Evolutionary conservation across 2,797 vertebrate genomes (phyloP), one percentile per base, ranked within the genome.

Genomic region (Acipenser oxyrinchus): DNA sequence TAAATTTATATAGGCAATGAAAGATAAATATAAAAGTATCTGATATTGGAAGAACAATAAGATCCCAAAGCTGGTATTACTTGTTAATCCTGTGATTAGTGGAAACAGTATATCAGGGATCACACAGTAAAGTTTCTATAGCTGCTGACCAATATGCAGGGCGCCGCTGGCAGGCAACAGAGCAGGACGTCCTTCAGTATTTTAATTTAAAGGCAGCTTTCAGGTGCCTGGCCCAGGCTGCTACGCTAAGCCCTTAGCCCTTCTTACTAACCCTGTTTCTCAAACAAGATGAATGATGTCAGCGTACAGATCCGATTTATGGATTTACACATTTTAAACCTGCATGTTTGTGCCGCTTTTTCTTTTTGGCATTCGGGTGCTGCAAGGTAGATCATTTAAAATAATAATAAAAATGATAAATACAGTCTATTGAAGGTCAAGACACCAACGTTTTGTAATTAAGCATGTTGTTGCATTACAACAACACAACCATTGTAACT

Each of bases 221-320:
- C 10, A 58, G 55, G 55, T 58, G 12, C 55, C 55, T 58, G 55
- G 15, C 15, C 55, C 55, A 58, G 55, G 55, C 37, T 37, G 55
- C 6, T 58, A n/a, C 11, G 12, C 55, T 11, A 58, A 58, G 12
- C 15, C 55, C 15, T 58, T n/a, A 61, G 48, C 51, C 13, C 59
- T n/a, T 7, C 51, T 18, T 2, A 55, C 48, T 69, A 66, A 68
- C 23, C 62, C 12, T 12, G 51, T 13, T 15, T 58, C 10, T 62
- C 62, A 49, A 73, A 72, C 58, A 69, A 67, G 74, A 66, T 71
- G 66, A 70, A 67, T 73, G 70, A 77, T 53, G 68, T 78, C 77
- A 76, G 13, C 49, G 49, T 62, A 68, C 18, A 1, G 18, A 18
- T 18, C 18, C 18, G 18, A 37, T 37, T 37, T 37, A 37, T 37